Evolutionary conservation across 1,140 invertebrate species (phyloP), one percentile per base, ranked within the genome.

Genomic region (Physella acuta): DNA sequence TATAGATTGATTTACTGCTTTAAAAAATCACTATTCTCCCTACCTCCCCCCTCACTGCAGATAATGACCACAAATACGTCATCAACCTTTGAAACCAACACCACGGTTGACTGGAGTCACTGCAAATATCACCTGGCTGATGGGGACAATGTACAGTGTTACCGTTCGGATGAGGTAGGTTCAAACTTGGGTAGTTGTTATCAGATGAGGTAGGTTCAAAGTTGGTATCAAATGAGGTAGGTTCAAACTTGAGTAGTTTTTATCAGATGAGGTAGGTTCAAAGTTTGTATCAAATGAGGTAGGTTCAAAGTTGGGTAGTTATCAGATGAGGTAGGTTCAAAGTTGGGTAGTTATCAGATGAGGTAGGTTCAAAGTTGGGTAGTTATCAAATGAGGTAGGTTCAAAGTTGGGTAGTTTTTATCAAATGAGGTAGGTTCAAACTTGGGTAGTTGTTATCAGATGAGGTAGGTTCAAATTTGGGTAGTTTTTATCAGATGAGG

Each of bases 51-150:
- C 51, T n/a, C 28, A 26, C 33, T 56, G 28, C 56, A 58, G 56
- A 58, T 34, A 1, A 58, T 58, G 56, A 34, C 56, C n/a, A 34
- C 17, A 3, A 58, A 58, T n/a, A 34, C 31, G 16, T 58, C 56
- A 8, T 17, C 36, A 2, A 34, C 2, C 20, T 34, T 34, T 24
- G 31, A 58, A 3, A n/a, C 20, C 1, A 34, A 31, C 28, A 34
- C 31, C 4, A 5, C 56, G 1, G n/a, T 33, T 20, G 58, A 61
- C 56, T 44, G 44, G 53, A 60, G 30, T 20, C 11, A 31, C 16
- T 71, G 69, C 49, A 71, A 70, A 44, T 73, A 73, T 61, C n/a
- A 66, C 39, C n/a, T n/a, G n/a, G n/a, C n/a, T n/a, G 51, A 56
- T 39, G 56, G 44, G 4, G 39, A 67, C 24, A 61, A 26, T 31